These are phyloP conservation scores for Littorina saxatilis DNA, from an alignment of 1,140 invertebrate species.

Conservation along the genomic window DNA sequence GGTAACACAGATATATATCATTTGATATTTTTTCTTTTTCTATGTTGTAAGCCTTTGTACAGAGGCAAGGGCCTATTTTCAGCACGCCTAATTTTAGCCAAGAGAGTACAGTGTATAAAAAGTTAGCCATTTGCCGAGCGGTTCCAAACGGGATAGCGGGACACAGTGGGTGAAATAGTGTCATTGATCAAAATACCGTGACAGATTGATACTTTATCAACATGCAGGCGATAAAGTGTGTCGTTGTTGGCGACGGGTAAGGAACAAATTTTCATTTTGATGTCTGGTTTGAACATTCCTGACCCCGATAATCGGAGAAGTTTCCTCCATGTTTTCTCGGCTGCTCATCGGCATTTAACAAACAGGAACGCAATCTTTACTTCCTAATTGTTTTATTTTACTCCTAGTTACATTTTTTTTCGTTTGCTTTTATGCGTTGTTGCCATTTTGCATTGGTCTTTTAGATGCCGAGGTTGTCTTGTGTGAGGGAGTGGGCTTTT, in stretches of 20 bases:
- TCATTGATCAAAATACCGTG: background rate
- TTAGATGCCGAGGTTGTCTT: too few relatives aligned
- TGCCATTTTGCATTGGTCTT: too few relatives aligned
- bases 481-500: too few relatives aligned
- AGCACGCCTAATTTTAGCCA: slow-evolving; percentile 44
- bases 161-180: background rate
- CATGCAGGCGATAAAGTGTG: slow-evolving; percentile 78
- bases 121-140: slow-evolving; percentile 33
- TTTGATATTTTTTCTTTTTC: background rate
- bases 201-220: slow-evolving; percentile 11
- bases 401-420: too few relatives aligned
- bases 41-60: slow-evolving; percentile 31
- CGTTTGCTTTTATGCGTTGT: too few relatives aligned
- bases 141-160: background rate
- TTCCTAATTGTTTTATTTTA: background rate
- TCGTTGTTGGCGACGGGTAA: slow-evolving; percentile 76
- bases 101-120: background rate
- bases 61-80: slow-evolving; percentile 37
- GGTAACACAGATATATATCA: too few relatives aligned
- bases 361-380: background rate
- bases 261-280: slow-evolving; percentile 22
- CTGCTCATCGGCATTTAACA: background rate
- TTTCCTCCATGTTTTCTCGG: slow-evolving; percentile 18
- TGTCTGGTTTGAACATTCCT: background rate
- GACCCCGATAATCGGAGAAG: background rate